These are phyloP conservation scores for Microctonus aethiopoides DNA, from an alignment of 2,888 invertebrate species.

Conservation along the genomic window DNA sequence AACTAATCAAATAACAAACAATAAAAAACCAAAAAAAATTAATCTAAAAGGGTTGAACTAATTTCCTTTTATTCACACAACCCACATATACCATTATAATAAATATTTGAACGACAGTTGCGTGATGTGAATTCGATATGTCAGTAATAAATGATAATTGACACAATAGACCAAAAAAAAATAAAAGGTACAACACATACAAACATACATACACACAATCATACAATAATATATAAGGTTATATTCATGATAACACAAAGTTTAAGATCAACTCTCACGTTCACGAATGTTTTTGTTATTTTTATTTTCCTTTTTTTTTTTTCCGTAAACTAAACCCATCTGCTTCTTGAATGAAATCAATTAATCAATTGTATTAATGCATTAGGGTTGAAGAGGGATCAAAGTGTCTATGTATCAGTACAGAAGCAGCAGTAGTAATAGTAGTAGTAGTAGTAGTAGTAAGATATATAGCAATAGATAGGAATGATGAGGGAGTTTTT, in stretches of 20 bases:
- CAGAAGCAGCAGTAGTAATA: not conserved
- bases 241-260: not conserved
- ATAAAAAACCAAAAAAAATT: not conserved
- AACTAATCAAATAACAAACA: not conserved
- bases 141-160: not conserved
- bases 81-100: not conserved
- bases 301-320: too few species aligned
- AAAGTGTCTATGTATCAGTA: too few species aligned
- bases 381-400: slow-evolving; percentile 33
- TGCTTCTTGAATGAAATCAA: slow-evolving; percentile 42
- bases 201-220: not conserved
- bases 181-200: not conserved
- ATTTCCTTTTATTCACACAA: not conserved
- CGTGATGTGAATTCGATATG: not conserved
- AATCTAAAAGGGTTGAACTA: not conserved
- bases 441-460: not conserved
- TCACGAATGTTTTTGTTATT: slow-evolving; percentile 38
- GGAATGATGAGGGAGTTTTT: not conserved
- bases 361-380: slow-evolving; percentile 52
- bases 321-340: slow-evolving; percentile 41
- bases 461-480: too few species aligned
- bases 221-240: not conserved
- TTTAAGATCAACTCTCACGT: slow-evolving; percentile 44
- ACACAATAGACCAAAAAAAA: not conserved
- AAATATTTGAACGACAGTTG: not conserved